phyloP scores from a whole-genome alignment of 2,888 invertebrate species.

The Scrobipalpa atriplicella region DNA sequence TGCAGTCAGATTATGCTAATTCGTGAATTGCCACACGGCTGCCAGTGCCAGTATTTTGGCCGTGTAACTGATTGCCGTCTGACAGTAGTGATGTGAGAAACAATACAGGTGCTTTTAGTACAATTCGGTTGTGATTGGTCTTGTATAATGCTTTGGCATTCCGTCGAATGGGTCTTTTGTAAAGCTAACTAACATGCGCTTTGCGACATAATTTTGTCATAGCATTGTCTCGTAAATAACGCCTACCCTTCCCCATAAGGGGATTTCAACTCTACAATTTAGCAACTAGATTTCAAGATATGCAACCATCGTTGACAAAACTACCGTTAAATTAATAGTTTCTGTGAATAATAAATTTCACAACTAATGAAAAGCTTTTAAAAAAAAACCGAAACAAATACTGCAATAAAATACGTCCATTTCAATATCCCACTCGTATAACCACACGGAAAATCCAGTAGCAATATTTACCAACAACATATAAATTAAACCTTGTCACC shows the following conservation, averaged over 20 bases:
- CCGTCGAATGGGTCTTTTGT: neutral
- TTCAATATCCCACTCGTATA: neutral
- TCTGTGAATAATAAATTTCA: too few relatives aligned
- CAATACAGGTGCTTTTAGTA: neutral
- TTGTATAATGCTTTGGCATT: neutral
- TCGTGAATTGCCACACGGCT: neutral
- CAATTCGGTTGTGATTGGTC: neutral
- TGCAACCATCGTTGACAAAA: too few relatives aligned
- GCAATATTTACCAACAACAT: conserved; percentile 11
- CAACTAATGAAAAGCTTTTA: neutral
- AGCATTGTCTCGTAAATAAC: too few relatives aligned
- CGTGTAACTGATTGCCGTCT: neutral
- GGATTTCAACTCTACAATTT: too few relatives aligned
- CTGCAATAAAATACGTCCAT: neutral
- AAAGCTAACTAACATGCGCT: too few relatives aligned
- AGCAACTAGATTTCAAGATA: too few relatives aligned
- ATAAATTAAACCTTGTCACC: conserved; percentile 22
- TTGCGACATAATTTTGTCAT: too few relatives aligned
- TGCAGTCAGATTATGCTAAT: conserved; percentile 9
- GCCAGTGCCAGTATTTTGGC: neutral
- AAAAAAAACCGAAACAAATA: neutral
- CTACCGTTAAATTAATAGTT: too few relatives aligned
- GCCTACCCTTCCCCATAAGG: too few relatives aligned
- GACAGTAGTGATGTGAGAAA: neutral
- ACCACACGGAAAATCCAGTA: neutral